Conservation (phyloP, 2,113 vertebrate genomes). For the Alligator sinensis region DNA sequence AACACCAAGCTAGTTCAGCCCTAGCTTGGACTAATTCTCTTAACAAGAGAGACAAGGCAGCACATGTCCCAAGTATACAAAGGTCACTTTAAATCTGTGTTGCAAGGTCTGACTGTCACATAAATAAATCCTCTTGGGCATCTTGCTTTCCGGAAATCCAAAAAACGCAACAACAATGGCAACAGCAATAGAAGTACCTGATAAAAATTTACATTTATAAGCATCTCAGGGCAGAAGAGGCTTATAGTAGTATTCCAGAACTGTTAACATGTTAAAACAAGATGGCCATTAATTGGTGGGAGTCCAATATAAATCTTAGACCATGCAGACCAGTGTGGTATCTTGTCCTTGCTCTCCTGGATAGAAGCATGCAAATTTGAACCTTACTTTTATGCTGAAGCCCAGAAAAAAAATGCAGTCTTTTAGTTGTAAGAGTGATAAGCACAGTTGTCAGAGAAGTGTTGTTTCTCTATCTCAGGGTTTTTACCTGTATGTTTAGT, state of each 20-base stretch:
- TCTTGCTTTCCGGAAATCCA: background rate
- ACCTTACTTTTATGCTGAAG: slow-evolving; percentile 6
- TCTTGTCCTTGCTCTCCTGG: background rate
- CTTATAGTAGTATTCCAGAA: background rate
- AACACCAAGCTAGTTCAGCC: background rate
- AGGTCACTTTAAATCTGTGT: slow-evolving; percentile 3
- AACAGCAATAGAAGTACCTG: background rate
- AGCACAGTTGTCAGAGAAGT: slow-evolving; percentile 42
- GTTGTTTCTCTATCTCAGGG: background rate
- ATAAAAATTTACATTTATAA: background rate
- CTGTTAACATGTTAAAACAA: background rate
- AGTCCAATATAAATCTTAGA: background rate
- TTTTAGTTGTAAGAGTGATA: background rate
- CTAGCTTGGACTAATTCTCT: background rate
- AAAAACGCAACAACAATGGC: background rate
- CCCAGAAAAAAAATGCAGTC: background rate
- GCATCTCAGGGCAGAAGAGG: background rate
- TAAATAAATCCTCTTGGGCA: background rate
- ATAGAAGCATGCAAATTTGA: background rate
- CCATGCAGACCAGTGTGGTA: accelerated
- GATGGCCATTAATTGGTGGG: background rate
- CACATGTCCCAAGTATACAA: slow-evolving; percentile 10
- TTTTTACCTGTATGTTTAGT: background rate
- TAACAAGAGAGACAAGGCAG: background rate
- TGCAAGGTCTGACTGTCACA: background rate